Percentiles rank a stretch among this genome's conserved stretches.
These are phyloP conservation scores for Acyrthosiphon pisum DNA, from an alignment of 1,140 invertebrate genomes.

Conservation along the genomic window DNA sequence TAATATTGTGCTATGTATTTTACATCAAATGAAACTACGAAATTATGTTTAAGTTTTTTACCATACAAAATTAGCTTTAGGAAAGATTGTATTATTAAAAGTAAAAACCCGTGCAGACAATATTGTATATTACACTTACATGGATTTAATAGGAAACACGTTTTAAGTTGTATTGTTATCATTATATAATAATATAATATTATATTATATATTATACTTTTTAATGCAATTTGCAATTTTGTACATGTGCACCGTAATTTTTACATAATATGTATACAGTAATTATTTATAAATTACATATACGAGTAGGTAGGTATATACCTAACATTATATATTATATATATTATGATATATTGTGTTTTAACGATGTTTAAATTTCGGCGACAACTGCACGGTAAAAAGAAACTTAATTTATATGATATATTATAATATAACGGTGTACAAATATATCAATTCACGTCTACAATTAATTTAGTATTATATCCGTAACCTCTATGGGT, in stretches of 20 bases:
- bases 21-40: background rate
- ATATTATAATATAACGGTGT: background rate
- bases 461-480: background rate
- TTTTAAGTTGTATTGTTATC: conserved; percentile 6
- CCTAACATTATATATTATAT: background rate
- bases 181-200: background rate
- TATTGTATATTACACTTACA: conserved; percentile 9
- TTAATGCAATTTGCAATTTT: background rate
- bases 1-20: conserved; percentile 8
- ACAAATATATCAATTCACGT: background rate
- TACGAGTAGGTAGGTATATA: background rate
- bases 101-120: background rate
- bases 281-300: background rate
- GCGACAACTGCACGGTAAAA: background rate
- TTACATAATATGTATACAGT: background rate
- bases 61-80: conserved; percentile 11
- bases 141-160: conserved; percentile 4
- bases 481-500: background rate
- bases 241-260: background rate
- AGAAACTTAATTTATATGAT: background rate
- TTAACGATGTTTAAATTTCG: background rate
- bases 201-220: conserved; percentile 6
- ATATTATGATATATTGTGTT: background rate
- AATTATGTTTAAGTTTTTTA: conserved; percentile 24
- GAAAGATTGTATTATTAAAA: background rate